Evolutionary conservation across 2,113 vertebrate genomes (phyloP).

Genomic region (Sapayoa aenigma): DNA sequence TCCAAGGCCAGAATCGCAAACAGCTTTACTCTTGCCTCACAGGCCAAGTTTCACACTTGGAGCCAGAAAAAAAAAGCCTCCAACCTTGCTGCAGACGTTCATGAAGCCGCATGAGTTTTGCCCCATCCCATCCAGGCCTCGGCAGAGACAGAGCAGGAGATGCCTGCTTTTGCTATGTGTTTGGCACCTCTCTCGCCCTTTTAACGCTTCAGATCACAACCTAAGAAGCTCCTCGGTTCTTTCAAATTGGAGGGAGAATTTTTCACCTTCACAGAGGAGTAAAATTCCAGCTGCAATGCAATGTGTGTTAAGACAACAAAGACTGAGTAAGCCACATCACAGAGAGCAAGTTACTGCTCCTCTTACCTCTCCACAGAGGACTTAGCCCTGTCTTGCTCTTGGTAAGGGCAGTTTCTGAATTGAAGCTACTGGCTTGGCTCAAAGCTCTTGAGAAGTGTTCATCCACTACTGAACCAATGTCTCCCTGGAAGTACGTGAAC

Average conservation of each 20-base stretch:
- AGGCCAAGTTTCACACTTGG: slow-evolving; percentile 41
- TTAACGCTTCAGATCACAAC: background rate
- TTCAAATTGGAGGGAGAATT: slow-evolving; percentile 46
- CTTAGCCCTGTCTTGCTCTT: slow-evolving; percentile 81
- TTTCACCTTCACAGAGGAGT: background rate
- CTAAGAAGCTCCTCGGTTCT: slow-evolving; percentile 37
- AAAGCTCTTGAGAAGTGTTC: slow-evolving; percentile 97
- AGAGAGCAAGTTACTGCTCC: background rate
- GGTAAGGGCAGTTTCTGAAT: slow-evolving; percentile 76
- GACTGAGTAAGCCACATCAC: background rate
- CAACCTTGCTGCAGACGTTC: background rate
- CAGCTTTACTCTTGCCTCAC: slow-evolving; percentile 15
- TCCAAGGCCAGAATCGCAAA: background rate
- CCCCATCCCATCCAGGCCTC: background rate
- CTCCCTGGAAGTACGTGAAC: slow-evolving; percentile 97
- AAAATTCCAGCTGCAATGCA: slow-evolving; percentile 51
- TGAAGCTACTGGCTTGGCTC: slow-evolving; percentile 87
- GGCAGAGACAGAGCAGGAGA: background rate
- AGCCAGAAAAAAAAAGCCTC: background rate
- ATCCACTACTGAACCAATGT: slow-evolving; percentile 94
- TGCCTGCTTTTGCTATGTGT: background rate
- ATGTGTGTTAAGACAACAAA: background rate
- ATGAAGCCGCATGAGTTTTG: background rate
- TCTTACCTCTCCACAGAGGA: slow-evolving; percentile 89
- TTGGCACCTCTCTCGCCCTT: background rate